Evolutionary conservation across 2,113 vertebrate genomes (phyloP).

Genomic region (Felis chaus): DNA sequence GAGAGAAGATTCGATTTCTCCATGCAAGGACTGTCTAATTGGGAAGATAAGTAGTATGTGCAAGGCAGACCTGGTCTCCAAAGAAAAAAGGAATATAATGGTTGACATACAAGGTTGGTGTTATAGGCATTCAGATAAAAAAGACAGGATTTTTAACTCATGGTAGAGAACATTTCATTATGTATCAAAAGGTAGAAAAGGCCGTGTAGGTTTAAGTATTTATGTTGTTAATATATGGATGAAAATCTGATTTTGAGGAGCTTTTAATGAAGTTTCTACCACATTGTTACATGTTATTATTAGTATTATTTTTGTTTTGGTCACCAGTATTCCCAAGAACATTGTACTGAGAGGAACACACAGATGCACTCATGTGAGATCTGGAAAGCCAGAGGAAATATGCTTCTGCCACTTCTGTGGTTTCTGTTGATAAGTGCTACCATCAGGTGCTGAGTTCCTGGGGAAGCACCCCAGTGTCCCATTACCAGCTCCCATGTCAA

Average conservation of each 20-base stretch:
- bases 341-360: background rate
- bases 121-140: background rate
- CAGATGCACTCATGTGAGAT: background rate
- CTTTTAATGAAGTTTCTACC: background rate
- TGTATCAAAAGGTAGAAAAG: slow-evolving; percentile 28
- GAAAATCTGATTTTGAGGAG: background rate
- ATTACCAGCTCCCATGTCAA: background rate
- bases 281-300: background rate
- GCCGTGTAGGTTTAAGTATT: background rate
- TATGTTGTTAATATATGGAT: background rate
- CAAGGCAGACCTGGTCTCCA: slow-evolving; percentile 42
- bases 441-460: background rate
- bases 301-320: background rate
- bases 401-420: background rate
- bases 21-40: slow-evolving; percentile 40
- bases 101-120: background rate
- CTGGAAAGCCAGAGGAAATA: background rate
- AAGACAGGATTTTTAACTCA: slow-evolving; percentile 19
- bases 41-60: slow-evolving; percentile 47
- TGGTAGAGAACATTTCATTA: background rate
- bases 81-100: slow-evolving; percentile 35
- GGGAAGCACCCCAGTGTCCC: background rate
- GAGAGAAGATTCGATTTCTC: slow-evolving; percentile 34
- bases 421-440: background rate
- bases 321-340: background rate